Evolutionary conservation across 1,140 invertebrate species (phyloP).

Genomic region (Bacillus rossius): DNA sequence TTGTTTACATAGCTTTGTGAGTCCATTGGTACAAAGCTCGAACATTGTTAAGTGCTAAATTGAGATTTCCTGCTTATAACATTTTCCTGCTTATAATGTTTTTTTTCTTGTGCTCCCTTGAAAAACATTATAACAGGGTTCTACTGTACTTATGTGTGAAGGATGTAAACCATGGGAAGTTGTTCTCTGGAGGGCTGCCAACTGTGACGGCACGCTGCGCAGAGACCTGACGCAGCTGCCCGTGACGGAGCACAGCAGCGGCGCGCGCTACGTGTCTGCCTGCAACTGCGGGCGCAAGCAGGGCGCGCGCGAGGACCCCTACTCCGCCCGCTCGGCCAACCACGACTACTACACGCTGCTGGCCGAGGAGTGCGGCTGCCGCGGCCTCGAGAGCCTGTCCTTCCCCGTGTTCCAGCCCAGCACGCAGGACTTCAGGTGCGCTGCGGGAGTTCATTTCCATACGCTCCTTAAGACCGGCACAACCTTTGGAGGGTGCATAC

Average conservation of each 20-base stretch:
- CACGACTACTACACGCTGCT: constrained; percentile 77
- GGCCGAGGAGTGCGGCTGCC: constrained; percentile 67
- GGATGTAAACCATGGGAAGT: too few relatives aligned
- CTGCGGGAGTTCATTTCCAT: neutral
- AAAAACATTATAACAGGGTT: too few relatives aligned
- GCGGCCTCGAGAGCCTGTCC: constrained; percentile 55
- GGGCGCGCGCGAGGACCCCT: constrained; percentile 82
- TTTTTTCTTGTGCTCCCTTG: too few relatives aligned
- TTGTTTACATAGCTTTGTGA: too few relatives aligned
- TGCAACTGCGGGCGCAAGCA: constrained; percentile 90
- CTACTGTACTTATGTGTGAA: too few relatives aligned
- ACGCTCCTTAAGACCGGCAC: too few relatives aligned
- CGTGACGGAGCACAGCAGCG: constrained; percentile 64
- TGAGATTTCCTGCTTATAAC: too few relatives aligned
- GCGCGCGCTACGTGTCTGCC: constrained; percentile 72
- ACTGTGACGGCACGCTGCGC: neutral
- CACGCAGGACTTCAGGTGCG: constrained; percentile 51
- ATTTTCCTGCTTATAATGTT: too few relatives aligned
- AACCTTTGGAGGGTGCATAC: too few relatives aligned
- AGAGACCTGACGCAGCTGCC: constrained; percentile 31
- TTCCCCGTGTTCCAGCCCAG: constrained; percentile 86
- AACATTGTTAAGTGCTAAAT: too few relatives aligned
- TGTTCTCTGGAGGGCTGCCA: too few relatives aligned
- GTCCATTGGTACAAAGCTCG: too few relatives aligned
- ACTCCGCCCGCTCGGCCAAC: constrained; percentile 77